Base-by-base conservation (phyloP, 2,888 invertebrate genomes). In the Timema podura region DNA sequence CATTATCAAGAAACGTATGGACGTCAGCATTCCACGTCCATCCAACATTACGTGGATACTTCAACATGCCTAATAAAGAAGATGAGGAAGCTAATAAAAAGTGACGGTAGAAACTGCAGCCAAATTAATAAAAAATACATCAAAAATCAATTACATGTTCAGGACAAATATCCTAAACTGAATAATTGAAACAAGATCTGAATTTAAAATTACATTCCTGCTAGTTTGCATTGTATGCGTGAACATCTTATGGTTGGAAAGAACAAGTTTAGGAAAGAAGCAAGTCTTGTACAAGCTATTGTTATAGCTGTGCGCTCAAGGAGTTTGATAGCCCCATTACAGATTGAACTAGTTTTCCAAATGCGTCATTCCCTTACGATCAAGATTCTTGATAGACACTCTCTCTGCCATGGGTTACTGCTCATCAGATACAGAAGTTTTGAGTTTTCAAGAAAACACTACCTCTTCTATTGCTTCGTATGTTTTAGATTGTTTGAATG, bases 361-460 rank as follows among this genome's bases (percentile, higher is more conserved):
- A 5, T 54, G 54, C 54, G 11, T 54, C 54, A 54, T 15, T 16
- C 54, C n/a, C n/a, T 54, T 5, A n/a, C 5, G 54, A 13, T 54
- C 54, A 54, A 54, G 54, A 54, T 54, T 54, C 16, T 54, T 54
- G 54, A 54, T 54, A 54, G 10, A 54, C 54, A 54, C 54, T 2
- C 54, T 54, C n/a, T n/a, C 54, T 54, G 54, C 54, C 10, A 13
- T 5, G 7, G 54, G 54, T 54, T 54, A 54, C 16, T 54, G 54
- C 54, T 54, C 54, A n/a, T 57, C 57, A 57, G 15, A 57, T n/a
- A 16, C 15, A 16, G 15, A 57, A 57, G 13, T 57, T n/a, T 30
- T 57, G 13, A 57, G 57, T 9, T 57, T 57, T 30, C 6, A n/a
- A 9, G 57, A n/a, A 57, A 57, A 57, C 30, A 30, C 57, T 16